Base-by-base conservation (phyloP, 2,113 vertebrate genomes). In the Nyctibius bracteatus region DNA sequence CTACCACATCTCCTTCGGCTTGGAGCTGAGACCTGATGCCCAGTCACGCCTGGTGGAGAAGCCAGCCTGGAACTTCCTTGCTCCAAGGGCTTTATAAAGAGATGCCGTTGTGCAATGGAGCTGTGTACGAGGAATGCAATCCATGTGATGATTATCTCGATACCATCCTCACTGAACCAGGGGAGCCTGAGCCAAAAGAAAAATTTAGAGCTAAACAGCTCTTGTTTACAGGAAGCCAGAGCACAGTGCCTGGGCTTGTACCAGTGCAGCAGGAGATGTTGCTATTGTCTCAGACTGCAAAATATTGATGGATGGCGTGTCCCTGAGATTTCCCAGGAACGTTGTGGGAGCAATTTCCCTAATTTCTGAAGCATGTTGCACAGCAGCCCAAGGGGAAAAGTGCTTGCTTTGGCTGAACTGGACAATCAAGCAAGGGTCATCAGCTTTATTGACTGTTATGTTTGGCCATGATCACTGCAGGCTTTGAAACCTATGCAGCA, bases 191-290 rank as follows among this genome's bases (percentile, higher is more conserved):
- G 91, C 95, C 93, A 77, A 72, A 82, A 68, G 87, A 89, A 57
- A 39, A 94, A 91, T 94, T 95, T 91, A 70, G 93, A 96, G 86
- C 92, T 95, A 94, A 94, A 97, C 95, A 97, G 94, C 55, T 88
- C 92, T 90, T 97, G 94, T 96, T 97, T 97, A 96, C 86, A 97
- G 85, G 70, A 91, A 96, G 70, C 78, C 70, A 67, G 88, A 94
- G 93, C 89, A 61, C 81, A 17, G 81, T 97, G 94, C 89, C 96
- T 96, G 94, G 96, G 87, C 97, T 94, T 97, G 97, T 96, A 95
- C 77, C 90, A 91, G 66, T 65, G 88, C 25, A 93, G 97, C 87
- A 81, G 86, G 88, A 93, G 90, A 92, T 94, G 92, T 90, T 96
- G 82, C 86, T 97, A 4, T 94, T 97, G 95, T 96, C 91, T 96